These are phyloP conservation scores for Leptopilina syphax DNA, from an alignment of 2,888 invertebrate genomes.

Conservation along the genomic window DNA sequence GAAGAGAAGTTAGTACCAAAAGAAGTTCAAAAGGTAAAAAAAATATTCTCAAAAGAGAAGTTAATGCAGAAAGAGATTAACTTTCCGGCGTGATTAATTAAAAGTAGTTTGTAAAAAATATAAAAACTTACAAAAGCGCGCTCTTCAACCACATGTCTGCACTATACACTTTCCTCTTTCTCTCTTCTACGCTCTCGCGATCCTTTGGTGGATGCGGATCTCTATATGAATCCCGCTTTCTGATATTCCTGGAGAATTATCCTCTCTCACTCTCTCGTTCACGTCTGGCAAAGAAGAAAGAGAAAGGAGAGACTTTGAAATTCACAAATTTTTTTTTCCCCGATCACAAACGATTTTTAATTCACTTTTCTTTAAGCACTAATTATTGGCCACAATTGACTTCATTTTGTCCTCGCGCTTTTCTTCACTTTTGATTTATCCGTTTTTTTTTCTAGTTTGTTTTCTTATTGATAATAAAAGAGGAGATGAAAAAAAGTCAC, in stretches of 20 bases:
- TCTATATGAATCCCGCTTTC: conserved; percentile 2
- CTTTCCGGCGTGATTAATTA: background rate
- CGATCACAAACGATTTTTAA: conserved; percentile 24
- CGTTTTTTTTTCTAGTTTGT: background rate
- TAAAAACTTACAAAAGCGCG: conserved; percentile 70
- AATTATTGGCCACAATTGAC: conserved; percentile 16
- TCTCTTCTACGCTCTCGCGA: conserved; percentile 44
- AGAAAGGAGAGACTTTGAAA: conserved; percentile 42
- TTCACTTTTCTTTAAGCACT: conserved; percentile 24
- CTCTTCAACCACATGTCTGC: conserved; percentile 72
- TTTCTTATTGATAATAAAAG: background rate
- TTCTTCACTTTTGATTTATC: background rate
- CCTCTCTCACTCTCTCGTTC: conserved; percentile 47
- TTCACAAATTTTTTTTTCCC: conserved; percentile 15
- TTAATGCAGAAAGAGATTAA: too few species aligned
- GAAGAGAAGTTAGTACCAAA: too few species aligned
- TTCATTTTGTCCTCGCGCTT: conserved; percentile 14
- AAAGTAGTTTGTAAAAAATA: background rate
- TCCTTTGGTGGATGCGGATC: conserved; percentile 18
- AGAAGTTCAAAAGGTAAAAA: too few species aligned
- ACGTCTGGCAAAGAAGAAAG: conserved; percentile 45
- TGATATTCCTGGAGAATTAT: conserved; percentile 24
- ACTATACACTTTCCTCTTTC: conserved; percentile 63
- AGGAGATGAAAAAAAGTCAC: background rate
- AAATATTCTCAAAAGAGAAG: too few species aligned